Evolutionary conservation across 2,113 vertebrate genomes (phyloP), one percentile per base, ranked within the genome.

Genomic region (Nestor notabilis): DNA sequence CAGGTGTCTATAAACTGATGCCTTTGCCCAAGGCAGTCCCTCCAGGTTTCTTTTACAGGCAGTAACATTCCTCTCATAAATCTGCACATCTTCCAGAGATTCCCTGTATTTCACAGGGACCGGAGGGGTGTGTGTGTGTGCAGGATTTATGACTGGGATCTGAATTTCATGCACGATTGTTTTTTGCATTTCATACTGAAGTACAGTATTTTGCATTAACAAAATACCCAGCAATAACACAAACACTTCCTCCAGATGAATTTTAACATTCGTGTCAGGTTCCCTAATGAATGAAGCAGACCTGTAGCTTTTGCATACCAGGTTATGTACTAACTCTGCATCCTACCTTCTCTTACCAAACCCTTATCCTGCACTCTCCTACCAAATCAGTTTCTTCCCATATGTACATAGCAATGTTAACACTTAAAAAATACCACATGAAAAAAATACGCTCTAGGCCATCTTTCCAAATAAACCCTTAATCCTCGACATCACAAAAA

Each of bases 381-480:
- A 86, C 29, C 72, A 88, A 86, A 96, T 74, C 91, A 89, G 91
- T 65, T 88, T 96, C 94, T 93, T 93, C 92, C 75, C 55, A 17
- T 89, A 83, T 15, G 16, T 18, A 86, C 25, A 18, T 47, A 61
- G 64, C 77, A 83, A 95, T 81, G 68, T 58, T 81, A 91, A 89
- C 72, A 84, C 44, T 78, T 95, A 56, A 88, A 78, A 72, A 89
- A 92, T 52, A 69, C 47, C 55, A 43, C 37, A 71, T 16, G 47
- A 75, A 83, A 46, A 84, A 89, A 90, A 84, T 4, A 35, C 9
- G 43, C 92, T 92, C 72, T 35, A 53, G 90, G 93, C 43, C 47
- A 84, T 87, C 80, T 89, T 94, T 82, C 83, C 88, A 95, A 94
- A 93, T 39, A 92, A 90, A 89, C 71, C 31, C 72, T 92, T 93